A percentile compares a stretch with the other conserved stretches of the same genome.
phyloP scores from a whole-genome alignment of 1,140 invertebrate genomes.

The Pseudomyrmex flavicornis region DNA sequence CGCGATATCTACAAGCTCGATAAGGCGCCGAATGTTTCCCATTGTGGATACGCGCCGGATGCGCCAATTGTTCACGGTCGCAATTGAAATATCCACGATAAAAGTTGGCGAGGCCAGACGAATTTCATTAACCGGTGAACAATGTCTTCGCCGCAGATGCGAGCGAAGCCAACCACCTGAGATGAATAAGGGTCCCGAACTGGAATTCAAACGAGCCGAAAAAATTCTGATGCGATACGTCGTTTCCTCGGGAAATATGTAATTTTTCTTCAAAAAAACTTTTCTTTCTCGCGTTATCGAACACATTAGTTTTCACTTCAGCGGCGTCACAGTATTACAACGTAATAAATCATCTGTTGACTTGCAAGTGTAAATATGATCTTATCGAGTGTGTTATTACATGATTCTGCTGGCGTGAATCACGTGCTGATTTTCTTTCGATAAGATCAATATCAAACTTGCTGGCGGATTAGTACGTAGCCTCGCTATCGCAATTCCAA shows the following conservation, averaged over 20 bases:
- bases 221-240: constrained; percentile 58
- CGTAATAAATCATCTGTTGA: neutral
- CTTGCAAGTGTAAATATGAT: neutral
- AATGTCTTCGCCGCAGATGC: constrained; percentile 16
- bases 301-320: neutral
- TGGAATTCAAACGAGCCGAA: constrained; percentile 41
- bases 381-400: neutral
- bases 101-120: constrained; percentile 38
- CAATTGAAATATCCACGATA: constrained; percentile 22
- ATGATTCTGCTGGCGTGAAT: neutral
- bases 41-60: constrained; percentile 13
- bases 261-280: neutral
- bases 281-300: neutral
- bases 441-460: constrained; percentile 24
- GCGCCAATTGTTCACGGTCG: constrained; percentile 47
- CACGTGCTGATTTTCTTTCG: neutral
- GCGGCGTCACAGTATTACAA: neutral
- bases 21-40: constrained; percentile 41
- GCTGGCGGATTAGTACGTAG: neutral
- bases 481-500: neutral
- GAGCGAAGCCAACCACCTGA: constrained; percentile 39
- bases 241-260: constrained; percentile 56
- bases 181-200: constrained; percentile 46
- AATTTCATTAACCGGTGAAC: constrained; percentile 55
- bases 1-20: constrained; percentile 45